Conservation (phyloP, 1,140 invertebrate species). For the Ylistrum balloti region DNA sequence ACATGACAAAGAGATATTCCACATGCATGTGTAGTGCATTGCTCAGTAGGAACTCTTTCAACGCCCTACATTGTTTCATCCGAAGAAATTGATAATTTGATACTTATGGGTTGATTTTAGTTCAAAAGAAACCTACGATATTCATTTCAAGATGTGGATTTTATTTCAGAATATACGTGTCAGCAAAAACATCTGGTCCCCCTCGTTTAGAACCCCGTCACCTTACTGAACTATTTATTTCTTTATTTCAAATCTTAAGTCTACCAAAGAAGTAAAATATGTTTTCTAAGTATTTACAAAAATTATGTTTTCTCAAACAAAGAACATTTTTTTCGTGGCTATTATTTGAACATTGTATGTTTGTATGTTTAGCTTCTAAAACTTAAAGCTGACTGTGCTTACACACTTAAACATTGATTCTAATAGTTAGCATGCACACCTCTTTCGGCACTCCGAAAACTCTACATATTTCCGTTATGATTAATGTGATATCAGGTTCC, state of each 20-base stretch:
- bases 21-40: not conserved
- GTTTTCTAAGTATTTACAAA: no score
- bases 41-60: not conserved
- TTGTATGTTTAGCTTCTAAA: no score
- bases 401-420: no score
- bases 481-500: not conserved
- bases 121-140: not conserved
- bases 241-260: no score
- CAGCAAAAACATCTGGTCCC: not conserved
- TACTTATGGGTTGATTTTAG: not conserved
- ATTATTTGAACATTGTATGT: no score
- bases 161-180: not conserved
- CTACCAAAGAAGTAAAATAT: no score
- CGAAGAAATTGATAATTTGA: not conserved
- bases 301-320: no score
- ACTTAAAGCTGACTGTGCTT: no score
- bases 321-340: no score
- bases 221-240: no score
- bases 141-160: not conserved
- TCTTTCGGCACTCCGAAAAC: not conserved
- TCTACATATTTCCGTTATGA: no score
- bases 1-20: not conserved
- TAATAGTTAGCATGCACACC: not conserved
- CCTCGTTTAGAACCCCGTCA: not conserved
- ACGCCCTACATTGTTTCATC: conserved; percentile 19